Evolutionary conservation across 1,140 invertebrate species (phyloP).

Genomic region (Drosophila punjabiensis): DNA sequence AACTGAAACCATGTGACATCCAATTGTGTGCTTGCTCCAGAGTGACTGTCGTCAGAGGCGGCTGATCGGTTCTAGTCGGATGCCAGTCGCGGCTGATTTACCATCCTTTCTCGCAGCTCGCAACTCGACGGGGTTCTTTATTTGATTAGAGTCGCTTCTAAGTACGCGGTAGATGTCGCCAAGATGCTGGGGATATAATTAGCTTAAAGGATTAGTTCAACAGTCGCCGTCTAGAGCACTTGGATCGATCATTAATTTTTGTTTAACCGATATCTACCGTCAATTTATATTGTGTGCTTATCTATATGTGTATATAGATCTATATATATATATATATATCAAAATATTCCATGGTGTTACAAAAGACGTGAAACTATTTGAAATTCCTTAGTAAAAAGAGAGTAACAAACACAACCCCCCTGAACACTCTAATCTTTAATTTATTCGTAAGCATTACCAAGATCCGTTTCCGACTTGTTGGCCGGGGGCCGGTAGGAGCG

Average conservation of each 20-base stretch:
- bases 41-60: neutral
- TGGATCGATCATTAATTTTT: slow-evolving; percentile 10
- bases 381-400: slow-evolving; percentile 70
- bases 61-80: slow-evolving; percentile 6
- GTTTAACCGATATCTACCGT: slow-evolving; percentile 25
- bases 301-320: slow-evolving; percentile 36
- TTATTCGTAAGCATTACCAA: slow-evolving; percentile 32
- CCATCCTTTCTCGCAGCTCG: slow-evolving; percentile 4
- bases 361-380: slow-evolving; percentile 63
- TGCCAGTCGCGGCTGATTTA: slow-evolving; percentile 4
- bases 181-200: slow-evolving; percentile 7
- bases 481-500: neutral
- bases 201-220: neutral
- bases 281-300: slow-evolving; percentile 19
- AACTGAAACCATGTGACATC: slow-evolving; percentile 1
- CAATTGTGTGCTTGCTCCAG: slow-evolving; percentile 8
- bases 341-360: slow-evolving; percentile 78
- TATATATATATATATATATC: slow-evolving; percentile 19
- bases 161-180: slow-evolving; percentile 17
- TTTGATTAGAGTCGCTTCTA: neutral
- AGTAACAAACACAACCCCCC: slow-evolving; percentile 3
- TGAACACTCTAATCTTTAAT: slow-evolving; percentile 25
- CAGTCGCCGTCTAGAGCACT: neutral
- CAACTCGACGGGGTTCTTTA: slow-evolving; percentile 1
- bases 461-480: slow-evolving; percentile 18